Base-by-base conservation (phyloP, 2,797 vertebrate species). In the Onychomys leucogaster region DNA sequence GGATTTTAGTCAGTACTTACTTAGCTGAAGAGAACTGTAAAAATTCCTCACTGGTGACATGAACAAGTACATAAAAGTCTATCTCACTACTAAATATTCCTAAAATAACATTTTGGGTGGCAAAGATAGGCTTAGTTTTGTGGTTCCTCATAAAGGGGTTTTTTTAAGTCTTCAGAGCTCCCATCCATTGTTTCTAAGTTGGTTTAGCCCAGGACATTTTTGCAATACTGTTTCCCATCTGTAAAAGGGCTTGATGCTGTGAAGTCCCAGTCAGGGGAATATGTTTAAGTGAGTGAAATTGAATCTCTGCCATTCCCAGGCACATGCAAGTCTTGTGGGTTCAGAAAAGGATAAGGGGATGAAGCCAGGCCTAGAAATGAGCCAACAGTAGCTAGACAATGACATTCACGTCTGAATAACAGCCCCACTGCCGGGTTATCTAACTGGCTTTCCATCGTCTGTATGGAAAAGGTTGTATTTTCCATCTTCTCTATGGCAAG, bases 391-490 rank as follows among this genome's bases (percentile, higher is more conserved):
- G 65, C 81, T 95, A 94, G 87, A 96, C 76, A 93, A 92, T 78
- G 34, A 95, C 63, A 89, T 93, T 93, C 55, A 43, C 32, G 67
- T 96, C 95, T 95, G 83, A 97, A 75, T 95, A 97, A 95, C 92
- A 97, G 81, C 55, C 83, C 69, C 71, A 6, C 89, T 95, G 67
- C 94, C 95, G 23, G 89, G 94, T 97, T 94, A 89, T 89, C 95
- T 97, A 92, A 96, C 95, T 97, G 95, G 82, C 89, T 96, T 97
- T 93, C 95, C 90, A 91, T 95, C 96, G 91, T 91, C 89, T 96
- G 65, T 88, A 87, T 89, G 1, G 0, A 97, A 97, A 97, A 92
- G 81, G 9, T 52, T 97, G n/a, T 90, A 69, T 97, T 98, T 97
- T 90, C 92, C 88, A 95, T 96, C 92, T 95, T 96, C 80, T 94